These are phyloP conservation scores for Muscidifurax raptorellus DNA, from an alignment of 1,140 invertebrate genomes.

Conservation along the genomic window DNA sequence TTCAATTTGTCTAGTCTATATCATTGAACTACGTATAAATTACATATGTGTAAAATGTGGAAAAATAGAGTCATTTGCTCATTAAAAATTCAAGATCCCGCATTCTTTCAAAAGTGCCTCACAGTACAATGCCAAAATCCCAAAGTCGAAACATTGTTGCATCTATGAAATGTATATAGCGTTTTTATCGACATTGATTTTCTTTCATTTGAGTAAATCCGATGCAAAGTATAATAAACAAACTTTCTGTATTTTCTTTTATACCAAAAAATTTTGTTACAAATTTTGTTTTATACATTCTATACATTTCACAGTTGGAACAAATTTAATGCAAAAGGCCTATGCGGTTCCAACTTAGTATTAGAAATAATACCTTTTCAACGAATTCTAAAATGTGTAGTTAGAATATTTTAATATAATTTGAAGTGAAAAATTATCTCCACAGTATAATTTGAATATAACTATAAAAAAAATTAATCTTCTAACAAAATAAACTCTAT, in stretches of 20 bases:
- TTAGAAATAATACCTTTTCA: not conserved
- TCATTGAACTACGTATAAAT: not conserved
- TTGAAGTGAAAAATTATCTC: no score
- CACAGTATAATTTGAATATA: no score
- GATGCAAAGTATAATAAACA: no score
- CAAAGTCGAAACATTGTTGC: slow-evolving; percentile 6
- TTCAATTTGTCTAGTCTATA: not conserved
- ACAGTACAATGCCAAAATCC: slow-evolving; percentile 8
- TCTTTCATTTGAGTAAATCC: no score
- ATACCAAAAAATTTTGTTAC: no score
- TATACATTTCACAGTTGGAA: not conserved
- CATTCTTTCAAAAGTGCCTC: slow-evolving; percentile 32
- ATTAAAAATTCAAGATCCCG: not conserved
- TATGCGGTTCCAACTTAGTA: slow-evolving; percentile 7
- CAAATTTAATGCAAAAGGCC: slow-evolving; percentile 11
- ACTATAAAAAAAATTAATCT: no score
- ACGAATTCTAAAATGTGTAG: no score
- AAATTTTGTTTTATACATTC: no score
- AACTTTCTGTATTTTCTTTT: no score
- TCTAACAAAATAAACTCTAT: no score
- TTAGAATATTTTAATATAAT: no score
- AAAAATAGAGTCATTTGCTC: slow-evolving; percentile 12
- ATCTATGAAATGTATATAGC: not conserved
- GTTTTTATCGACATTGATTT: not conserved
- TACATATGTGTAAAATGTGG: slow-evolving; percentile 3